Evolutionary conservation across 2,113 vertebrate species (phyloP).

Genomic region (Ailurus styani): DNA sequence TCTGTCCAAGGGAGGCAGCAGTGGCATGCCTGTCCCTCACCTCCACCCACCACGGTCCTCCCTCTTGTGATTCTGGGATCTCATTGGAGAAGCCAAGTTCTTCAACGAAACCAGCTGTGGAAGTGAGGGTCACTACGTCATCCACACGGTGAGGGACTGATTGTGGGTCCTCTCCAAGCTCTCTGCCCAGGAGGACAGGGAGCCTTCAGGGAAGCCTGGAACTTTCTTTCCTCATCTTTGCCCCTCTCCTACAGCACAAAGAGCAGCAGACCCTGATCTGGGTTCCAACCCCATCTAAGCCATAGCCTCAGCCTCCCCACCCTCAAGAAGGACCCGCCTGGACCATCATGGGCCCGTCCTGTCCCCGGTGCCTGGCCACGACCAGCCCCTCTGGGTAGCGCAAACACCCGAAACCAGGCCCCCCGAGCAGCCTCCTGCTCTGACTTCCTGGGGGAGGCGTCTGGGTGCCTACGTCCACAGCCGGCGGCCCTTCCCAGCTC

Average conservation of each 20-base stretch:
- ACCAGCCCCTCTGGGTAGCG: not conserved
- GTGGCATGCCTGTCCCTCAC: not conserved
- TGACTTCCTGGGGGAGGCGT: not conserved
- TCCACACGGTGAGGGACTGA: not conserved
- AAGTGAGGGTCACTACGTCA: not conserved
- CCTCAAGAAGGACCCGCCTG: accelerated
- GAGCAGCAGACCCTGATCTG: not conserved
- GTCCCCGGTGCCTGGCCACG: not conserved
- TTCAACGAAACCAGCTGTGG: not conserved
- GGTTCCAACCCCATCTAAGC: too few relatives aligned
- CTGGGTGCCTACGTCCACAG: too few relatives aligned
- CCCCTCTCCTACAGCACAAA: not conserved
- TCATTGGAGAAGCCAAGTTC: not conserved
- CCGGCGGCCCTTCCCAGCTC: not conserved
- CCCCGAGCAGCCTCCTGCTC: not conserved
- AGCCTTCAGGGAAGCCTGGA: not conserved
- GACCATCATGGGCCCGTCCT: not conserved
- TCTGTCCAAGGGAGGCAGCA: not conserved
- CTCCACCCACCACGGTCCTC: not conserved
- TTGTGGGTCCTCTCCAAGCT: not conserved
- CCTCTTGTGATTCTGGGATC: not conserved
- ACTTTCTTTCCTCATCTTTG: not conserved
- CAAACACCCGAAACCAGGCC: not conserved
- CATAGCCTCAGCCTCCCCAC: not conserved
- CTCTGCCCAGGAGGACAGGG: not conserved